Conservation (phyloP, 2,797 vertebrate species). For the Coracias cyanogaster region DNA sequence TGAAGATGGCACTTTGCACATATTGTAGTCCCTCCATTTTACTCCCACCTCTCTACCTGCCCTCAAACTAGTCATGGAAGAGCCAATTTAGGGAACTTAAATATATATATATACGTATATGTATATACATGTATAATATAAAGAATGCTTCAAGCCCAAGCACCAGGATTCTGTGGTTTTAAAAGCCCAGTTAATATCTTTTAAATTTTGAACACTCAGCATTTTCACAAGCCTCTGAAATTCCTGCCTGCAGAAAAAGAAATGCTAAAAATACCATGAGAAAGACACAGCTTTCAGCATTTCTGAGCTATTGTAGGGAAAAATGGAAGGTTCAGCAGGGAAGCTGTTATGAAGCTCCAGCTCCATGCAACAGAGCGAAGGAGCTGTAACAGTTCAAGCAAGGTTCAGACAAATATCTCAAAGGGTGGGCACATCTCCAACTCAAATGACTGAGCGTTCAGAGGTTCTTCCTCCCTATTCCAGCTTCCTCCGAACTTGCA, state of each 20-base stretch:
- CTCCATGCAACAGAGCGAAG: background rate
- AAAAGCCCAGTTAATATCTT: background rate
- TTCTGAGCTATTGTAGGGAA: background rate
- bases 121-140: background rate
- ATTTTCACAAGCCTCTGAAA: background rate
- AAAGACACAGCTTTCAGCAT: background rate
- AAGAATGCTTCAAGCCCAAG: background rate
- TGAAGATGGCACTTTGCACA: background rate
- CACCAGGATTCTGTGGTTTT: background rate
- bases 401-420: conserved; percentile 21
- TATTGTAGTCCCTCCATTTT: background rate
- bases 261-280: background rate
- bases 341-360: background rate
- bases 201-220: background rate
- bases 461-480: background rate
- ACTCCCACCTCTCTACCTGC: background rate
- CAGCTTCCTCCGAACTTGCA: background rate
- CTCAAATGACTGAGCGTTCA: background rate
- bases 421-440: background rate
- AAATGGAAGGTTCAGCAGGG: background rate
- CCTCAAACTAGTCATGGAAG: background rate
- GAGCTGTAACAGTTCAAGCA: background rate
- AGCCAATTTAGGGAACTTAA: background rate
- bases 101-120: no score
- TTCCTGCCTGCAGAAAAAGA: background rate